Evolutionary conservation across 1,140 invertebrate genomes (phyloP), one percentile per base, ranked within the genome.

Genomic region (Ceratitis capitata): DNA sequence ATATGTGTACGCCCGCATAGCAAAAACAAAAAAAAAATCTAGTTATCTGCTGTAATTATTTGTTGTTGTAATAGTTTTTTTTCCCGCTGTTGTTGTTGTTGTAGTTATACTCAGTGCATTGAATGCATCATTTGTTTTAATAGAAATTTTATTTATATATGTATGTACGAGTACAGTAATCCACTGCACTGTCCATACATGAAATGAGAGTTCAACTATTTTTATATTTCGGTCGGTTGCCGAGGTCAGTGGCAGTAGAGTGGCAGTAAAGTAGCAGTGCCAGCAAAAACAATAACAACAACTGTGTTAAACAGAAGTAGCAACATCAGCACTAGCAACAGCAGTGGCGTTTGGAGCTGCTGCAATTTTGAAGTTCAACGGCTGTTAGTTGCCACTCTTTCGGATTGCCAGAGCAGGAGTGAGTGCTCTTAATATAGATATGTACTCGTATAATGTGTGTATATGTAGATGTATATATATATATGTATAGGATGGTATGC

Each of bases 71-170:
- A 53, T 53, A 53, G 14, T 16, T 53, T 12, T 53, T 53, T 16
- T 16, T 53, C 1, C 47, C 14, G 47, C 14, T 7, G 47, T 49
- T 32, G 23, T 61, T 61, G 26, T 61, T 32, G 2, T 32, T 23
- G 12, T 14, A 29, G 32, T 14, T 32, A 16, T 6, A 16, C 29
- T 69, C 61, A 39, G 4, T 64, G 58, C 58, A 35, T 64, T 32
- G 35, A 64, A 69, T 32, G 61, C 61, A 69, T 39, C 61, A 69
- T 69, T 64, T 69, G 32, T 69, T 69, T 5, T 69, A 69, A 69
- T 39, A 29, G 32, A 69, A 69, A 69, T 69, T 69, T 69, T 69
- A 69, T 69, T 39, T 69, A 69, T 69, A 39, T 69, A 7, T 35
- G 39, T n/a, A n/a, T n/a, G n/a, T n/a, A n/a, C n/a, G n/a, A n/a